phyloP scores from a whole-genome alignment of 2,113 vertebrate species.

The Notothenia coriiceps region DNA sequence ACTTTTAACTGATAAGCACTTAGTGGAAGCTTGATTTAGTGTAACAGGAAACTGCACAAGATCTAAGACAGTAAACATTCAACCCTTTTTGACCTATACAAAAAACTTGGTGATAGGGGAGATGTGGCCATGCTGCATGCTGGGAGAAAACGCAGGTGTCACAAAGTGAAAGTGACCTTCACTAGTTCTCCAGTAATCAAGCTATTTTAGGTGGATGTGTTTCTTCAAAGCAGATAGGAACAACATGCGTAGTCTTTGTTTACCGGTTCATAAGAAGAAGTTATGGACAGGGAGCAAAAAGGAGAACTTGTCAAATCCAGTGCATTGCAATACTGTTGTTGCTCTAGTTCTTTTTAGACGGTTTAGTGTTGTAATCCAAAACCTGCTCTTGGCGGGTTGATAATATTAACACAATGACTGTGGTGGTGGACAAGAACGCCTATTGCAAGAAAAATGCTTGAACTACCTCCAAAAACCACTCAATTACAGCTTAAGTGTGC shows the following conservation, averaged over 20 bases:
- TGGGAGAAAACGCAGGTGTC: slow-evolving; percentile 38
- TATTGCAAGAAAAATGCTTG: neutral
- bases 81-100: slow-evolving; percentile 21
- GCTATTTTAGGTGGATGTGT: slow-evolving; percentile 14
- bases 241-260: neutral
- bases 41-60: neutral
- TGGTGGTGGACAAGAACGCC: neutral
- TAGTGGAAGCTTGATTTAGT: neutral
- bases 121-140: slow-evolving; percentile 10
- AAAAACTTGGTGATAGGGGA: neutral
- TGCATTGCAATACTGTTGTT: neutral
- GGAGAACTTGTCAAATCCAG: neutral
- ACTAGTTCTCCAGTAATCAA: neutral
- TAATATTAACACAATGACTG: neutral
- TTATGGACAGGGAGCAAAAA: neutral
- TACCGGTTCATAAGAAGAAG: neutral
- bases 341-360: neutral
- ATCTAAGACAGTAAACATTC: slow-evolving; percentile 22
- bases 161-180: slow-evolving; percentile 26
- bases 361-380: neutral
- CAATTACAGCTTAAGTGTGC: too few species aligned
- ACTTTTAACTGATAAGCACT: slow-evolving; percentile 5
- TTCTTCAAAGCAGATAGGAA: slow-evolving; percentile 24
- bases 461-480: too few species aligned
- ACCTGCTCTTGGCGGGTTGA: neutral